These are phyloP conservation scores for Molossus molossus DNA, from an alignment of 2,797 vertebrate genomes.

Conservation along the genomic window DNA sequence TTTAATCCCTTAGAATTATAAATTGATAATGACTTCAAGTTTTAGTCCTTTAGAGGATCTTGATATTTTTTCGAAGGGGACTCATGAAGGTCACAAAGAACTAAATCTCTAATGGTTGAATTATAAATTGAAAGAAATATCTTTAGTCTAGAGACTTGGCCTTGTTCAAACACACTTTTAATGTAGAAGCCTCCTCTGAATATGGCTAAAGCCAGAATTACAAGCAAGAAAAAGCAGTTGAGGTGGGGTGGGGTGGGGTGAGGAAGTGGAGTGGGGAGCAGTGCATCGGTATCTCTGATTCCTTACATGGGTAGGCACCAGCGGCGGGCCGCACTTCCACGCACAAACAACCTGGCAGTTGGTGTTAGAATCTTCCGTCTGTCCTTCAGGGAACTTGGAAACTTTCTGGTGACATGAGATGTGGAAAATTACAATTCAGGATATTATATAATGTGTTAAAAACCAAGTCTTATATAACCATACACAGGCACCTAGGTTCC, in stretches of 20 bases:
- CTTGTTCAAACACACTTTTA: slow-evolving; percentile 62
- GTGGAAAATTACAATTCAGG: slow-evolving; percentile 14
- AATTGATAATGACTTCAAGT: slow-evolving; percentile 61
- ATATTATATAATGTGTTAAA: slow-evolving; percentile 13
- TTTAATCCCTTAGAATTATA: slow-evolving; percentile 35
- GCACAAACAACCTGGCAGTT: neutral
- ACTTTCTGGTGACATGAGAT: slow-evolving; percentile 43
- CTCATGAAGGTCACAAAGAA: slow-evolving; percentile 37
- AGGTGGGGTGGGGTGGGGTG: too few relatives aligned
- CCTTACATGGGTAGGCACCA: neutral
- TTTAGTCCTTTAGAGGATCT: slow-evolving; percentile 38
- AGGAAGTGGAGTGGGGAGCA: neutral
- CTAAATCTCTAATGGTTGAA: slow-evolving; percentile 43
- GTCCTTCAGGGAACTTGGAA: slow-evolving; percentile 31
- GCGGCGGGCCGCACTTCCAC: neutral
- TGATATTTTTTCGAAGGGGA: slow-evolving; percentile 38
- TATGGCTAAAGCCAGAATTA: slow-evolving; percentile 53
- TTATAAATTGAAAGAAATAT: slow-evolving; percentile 39
- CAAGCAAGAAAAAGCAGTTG: neutral
- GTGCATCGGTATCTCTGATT: neutral
- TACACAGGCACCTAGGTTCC: neutral
- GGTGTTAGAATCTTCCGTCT: slow-evolving; percentile 41
- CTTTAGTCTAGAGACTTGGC: slow-evolving; percentile 56
- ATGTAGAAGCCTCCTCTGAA: slow-evolving; percentile 44
- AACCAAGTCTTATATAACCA: neutral